A percentile compares a stretch with the other conserved stretches of the same genome.
Evolutionary conservation across 2,797 vertebrate genomes (phyloP).

Genomic region (Mustela erminea): DNA sequence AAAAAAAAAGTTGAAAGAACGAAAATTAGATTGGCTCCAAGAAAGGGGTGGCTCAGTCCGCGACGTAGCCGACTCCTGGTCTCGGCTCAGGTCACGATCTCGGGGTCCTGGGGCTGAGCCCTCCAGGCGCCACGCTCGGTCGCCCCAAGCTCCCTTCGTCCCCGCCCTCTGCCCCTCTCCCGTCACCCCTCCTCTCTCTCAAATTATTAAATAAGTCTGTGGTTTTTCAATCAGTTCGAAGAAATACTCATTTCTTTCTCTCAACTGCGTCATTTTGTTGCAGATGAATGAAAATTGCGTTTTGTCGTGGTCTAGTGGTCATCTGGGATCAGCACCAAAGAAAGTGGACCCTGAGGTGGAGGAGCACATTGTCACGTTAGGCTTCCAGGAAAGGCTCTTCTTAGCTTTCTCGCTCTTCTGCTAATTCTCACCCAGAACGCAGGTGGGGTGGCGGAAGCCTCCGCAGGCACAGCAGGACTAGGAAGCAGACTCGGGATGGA

Average conservation of each 20-base stretch:
- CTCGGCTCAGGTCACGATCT: background rate
- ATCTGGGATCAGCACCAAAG: background rate
- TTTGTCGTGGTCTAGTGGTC: background rate
- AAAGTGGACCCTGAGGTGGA: too few species aligned
- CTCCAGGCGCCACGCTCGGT: fast-evolving
- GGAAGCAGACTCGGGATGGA: background rate
- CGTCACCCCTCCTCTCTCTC: background rate
- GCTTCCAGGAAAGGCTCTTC: background rate
- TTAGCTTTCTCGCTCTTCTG: background rate
- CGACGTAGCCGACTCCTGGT: background rate
- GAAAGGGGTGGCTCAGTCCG: background rate
- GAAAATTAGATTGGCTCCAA: background rate
- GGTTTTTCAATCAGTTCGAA: background rate
- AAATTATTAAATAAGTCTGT: background rate
- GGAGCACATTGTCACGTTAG: fast-evolving
- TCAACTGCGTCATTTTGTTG: background rate
- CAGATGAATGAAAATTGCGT: background rate
- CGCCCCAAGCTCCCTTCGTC: background rate
- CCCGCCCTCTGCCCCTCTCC: background rate
- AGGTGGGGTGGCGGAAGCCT: background rate
- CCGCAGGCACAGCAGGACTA: background rate
- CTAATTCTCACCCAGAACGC: background rate
- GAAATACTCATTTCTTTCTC: background rate
- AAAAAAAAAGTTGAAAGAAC: background rate
- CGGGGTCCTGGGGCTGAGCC: background rate